Evolutionary conservation across 2,113 vertebrate species (phyloP).

Genomic region (Mastomys coucha): DNA sequence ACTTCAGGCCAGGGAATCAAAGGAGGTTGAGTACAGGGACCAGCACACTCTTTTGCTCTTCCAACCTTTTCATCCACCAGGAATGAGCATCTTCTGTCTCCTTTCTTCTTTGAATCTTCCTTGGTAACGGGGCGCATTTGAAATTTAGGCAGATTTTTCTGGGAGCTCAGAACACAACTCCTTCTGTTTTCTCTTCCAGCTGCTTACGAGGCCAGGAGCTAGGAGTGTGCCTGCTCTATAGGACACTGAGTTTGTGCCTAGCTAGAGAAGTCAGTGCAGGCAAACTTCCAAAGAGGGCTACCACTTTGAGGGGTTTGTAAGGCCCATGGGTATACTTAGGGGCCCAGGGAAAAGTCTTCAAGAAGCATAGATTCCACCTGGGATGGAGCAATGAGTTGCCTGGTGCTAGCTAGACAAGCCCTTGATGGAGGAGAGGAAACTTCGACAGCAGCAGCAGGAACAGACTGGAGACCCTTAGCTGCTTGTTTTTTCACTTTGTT

Average conservation of each 20-base stretch:
- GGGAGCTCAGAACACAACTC: too few species aligned
- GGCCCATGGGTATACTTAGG: neutral
- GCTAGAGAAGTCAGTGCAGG: too few species aligned
- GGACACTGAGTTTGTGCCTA: neutral
- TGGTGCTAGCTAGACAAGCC: neutral
- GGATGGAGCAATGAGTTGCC: neutral
- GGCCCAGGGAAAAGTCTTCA: neutral
- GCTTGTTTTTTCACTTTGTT: too few species aligned
- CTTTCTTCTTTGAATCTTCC: neutral
- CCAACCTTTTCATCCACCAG: neutral
- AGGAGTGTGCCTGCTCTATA: neutral
- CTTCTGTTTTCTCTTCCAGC: neutral
- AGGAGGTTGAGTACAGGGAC: neutral
- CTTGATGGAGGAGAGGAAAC: too few species aligned
- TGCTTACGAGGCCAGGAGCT: neutral
- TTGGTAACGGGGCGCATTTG: neutral
- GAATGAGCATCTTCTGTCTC: neutral
- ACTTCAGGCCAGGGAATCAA: neutral
- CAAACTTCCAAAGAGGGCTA: neutral
- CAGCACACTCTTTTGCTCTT: neutral
- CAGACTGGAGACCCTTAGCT: neutral
- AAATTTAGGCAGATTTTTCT: neutral
- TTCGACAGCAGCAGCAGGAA: neutral
- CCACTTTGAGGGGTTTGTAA: neutral
- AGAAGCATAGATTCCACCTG: neutral